Percentiles rank a stretch among this genome's conserved stretches.
These are phyloP conservation scores for Bimastos eiseni DNA, from an alignment of 2,888 invertebrate genomes.

Conservation along the genomic window DNA sequence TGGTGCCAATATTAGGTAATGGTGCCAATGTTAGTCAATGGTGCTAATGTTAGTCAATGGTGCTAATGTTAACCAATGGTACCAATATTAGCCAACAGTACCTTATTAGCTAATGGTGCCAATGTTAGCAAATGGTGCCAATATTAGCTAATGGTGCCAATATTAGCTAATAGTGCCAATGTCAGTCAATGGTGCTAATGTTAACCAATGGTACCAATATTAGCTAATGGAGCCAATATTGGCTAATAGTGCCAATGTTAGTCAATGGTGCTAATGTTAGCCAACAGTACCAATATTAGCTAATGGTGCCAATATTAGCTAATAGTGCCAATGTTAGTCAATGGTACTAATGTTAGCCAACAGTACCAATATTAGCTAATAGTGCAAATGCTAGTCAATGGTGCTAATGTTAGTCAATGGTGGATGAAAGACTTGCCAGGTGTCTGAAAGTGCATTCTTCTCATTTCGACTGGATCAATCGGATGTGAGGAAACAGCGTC, in stretches of 20 bases:
- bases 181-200: background rate
- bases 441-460: slow-evolving; percentile 92
- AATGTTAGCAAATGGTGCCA: background rate
- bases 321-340: background rate
- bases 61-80: no score
- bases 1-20: no score
- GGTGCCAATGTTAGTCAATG: background rate
- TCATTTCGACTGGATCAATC: slow-evolving; percentile 93
- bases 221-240: no score
- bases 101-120: no score
- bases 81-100: no score
- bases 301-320: no score
- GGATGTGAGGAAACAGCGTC: slow-evolving; percentile 68
- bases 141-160: no score
- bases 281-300: no score
- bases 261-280: background rate
- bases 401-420: background rate
- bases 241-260: background rate
- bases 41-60: no score
- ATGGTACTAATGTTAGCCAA: no score
- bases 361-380: no score
- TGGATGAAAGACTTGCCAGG: slow-evolving; percentile 68
- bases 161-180: background rate
- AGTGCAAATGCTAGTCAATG: background rate
- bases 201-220: no score